phyloP scores from a whole-genome alignment of 2,797 vertebrate species.

The Peromyscus attwateri region DNA sequence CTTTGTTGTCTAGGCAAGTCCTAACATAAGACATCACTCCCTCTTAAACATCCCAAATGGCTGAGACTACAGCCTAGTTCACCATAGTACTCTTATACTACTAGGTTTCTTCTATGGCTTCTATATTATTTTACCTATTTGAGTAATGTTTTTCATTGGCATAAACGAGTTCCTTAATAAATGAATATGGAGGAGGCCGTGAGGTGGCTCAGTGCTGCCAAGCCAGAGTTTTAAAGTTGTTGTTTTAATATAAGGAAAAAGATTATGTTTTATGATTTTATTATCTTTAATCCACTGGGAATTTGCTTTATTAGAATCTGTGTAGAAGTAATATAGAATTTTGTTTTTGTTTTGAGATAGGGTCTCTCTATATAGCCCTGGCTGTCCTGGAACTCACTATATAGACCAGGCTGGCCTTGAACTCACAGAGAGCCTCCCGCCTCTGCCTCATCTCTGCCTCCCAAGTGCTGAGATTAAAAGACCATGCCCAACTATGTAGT shows the following conservation, averaged over 20 bases:
- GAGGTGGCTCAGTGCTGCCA: not conserved
- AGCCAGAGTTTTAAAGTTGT: not conserved
- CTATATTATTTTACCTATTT: not conserved
- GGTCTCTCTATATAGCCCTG: not conserved
- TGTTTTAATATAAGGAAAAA: not conserved
- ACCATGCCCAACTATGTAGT: not conserved
- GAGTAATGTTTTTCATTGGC: constrained; percentile 20
- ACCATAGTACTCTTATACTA: not conserved
- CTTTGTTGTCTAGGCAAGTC: not conserved
- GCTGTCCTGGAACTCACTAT: not conserved
- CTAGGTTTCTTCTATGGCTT: not conserved
- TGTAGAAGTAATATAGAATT: not conserved
- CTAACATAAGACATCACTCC: not conserved
- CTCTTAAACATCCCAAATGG: not conserved
- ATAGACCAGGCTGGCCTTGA: not conserved
- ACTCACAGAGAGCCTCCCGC: not conserved
- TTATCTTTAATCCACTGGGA: constrained; percentile 49
- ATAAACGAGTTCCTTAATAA: constrained; percentile 31
- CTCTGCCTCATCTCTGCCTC: not conserved
- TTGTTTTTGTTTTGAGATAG: not conserved
- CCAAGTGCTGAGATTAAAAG: not conserved
- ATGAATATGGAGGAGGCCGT: constrained; percentile 5
- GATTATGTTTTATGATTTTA: constrained; percentile 59
- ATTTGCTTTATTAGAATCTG: constrained; percentile 51
- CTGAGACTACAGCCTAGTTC: not conserved